Evolutionary conservation across 1,140 invertebrate species (phyloP).

Genomic region (Sycophaga agraensis): DNA sequence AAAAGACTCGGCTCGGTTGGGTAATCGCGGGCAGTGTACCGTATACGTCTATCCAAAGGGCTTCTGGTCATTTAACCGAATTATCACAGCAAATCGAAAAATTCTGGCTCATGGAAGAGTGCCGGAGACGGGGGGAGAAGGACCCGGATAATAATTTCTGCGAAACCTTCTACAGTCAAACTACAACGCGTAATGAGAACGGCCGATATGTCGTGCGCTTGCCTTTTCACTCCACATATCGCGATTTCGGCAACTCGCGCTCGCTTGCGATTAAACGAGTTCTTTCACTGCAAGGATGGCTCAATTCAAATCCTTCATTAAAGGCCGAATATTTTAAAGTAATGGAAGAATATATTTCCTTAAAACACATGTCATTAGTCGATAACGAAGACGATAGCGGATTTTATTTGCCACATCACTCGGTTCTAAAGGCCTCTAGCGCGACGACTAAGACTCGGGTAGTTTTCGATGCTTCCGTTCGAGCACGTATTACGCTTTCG

Average conservation of each 20-base stretch:
- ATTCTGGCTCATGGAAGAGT: too few relatives aligned
- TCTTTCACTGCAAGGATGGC: not conserved
- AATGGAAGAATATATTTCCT: slow-evolving; percentile 43
- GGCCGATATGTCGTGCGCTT: slow-evolving; percentile 16
- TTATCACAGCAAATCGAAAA: too few relatives aligned
- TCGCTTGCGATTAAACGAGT: not conserved
- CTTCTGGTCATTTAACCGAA: too few relatives aligned
- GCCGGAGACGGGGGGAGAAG: too few relatives aligned
- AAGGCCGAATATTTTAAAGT: slow-evolving; percentile 38
- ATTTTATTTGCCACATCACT: slow-evolving; percentile 4
- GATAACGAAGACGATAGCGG: not conserved
- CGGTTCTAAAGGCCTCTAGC: not conserved
- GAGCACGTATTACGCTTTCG: not conserved
- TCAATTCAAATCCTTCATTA: slow-evolving; percentile 30
- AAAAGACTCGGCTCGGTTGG: slow-evolving; percentile 27
- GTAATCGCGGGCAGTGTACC: not conserved
- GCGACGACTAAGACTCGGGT: not conserved
- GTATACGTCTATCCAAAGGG: too few relatives aligned
- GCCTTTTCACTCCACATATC: too few relatives aligned
- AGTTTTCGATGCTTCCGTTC: slow-evolving; percentile 10
- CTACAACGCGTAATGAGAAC: too few relatives aligned
- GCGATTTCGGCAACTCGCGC: not conserved
- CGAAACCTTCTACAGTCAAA: too few relatives aligned
- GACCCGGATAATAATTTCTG: too few relatives aligned
- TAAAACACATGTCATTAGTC: slow-evolving; percentile 42